Base-by-base conservation (phyloP, 2,888 invertebrate species). In the Subacronicta megacephala region DNA sequence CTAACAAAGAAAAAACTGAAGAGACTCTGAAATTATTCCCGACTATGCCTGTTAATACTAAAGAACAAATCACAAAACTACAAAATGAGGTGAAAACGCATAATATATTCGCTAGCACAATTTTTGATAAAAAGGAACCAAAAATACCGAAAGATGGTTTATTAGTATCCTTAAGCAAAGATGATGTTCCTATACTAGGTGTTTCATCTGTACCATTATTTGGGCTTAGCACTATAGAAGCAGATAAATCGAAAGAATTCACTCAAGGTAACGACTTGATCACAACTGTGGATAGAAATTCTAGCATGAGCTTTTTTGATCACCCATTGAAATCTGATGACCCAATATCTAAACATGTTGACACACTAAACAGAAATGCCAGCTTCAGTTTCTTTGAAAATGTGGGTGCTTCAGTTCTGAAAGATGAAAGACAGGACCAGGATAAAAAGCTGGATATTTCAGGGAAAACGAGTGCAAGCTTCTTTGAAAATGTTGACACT, bases 121-220 rank as follows among this genome's bases (percentile, higher is more conserved):
- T 68, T 20, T 52, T 52, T 45, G 70, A 62, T 10, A 36, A 10
- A 7, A 55, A 49, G 38, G 37, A 44, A n/a, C 18, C n/a, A 17
- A 5, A 9, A 12, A 13, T 16, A 0, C 35, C 37, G 9, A 62
- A 53, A 18, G 53, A 59, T n/a, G 73, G 53, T 58, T 49, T 82
- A 42, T 60, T 80, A 4, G 71, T 79, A 57, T 73, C 80, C 3
- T 53, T 83, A 23, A 53, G 63, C 10, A 77, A 78, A 61, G 64
- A 72, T 17, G 64, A 71, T 3, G 72, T 77, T 7, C 79, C 80
- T 9, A 66, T 78, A 26, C 63, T 81, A 20, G 78, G 75, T 26
- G 78, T 84, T 4, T 77, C 84, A 10, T 75, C 82, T 7, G 77
- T 81, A 13, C 82, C 88, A 1, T 57, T 87, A 23, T 84, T 83